phyloP scores from a whole-genome alignment of 2,797 vertebrate genomes.

The Spheniscus humboldti region DNA sequence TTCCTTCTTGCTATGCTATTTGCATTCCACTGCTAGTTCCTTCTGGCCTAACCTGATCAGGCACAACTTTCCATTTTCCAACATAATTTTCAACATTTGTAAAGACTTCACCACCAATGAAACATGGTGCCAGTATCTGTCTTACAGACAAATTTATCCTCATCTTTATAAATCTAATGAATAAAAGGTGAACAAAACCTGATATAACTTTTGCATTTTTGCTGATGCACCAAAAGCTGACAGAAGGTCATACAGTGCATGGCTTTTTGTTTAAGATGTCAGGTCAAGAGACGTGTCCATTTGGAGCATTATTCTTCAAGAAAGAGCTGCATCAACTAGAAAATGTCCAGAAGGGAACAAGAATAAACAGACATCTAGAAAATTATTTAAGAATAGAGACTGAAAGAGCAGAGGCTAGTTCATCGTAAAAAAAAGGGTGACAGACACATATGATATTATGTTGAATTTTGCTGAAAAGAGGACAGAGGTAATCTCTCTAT shows the following conservation, averaged over 20 bases:
- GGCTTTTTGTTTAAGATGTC: background rate
- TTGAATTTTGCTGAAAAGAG: background rate
- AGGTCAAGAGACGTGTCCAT: background rate
- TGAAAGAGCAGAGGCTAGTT: background rate
- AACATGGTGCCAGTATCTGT: background rate
- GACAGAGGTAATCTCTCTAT: background rate
- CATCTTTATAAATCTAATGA: background rate
- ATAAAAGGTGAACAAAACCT: background rate
- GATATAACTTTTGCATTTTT: background rate
- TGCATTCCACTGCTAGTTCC: background rate
- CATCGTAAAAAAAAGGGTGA: rapidly evolving
- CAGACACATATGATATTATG: background rate
- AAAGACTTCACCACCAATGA: background rate
- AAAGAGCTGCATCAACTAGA: background rate
- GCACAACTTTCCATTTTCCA: background rate
- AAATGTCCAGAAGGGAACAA: background rate
- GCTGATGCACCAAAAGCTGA: background rate
- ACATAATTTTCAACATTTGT: background rate
- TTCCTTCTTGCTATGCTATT: background rate
- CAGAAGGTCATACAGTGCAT: rapidly evolving
- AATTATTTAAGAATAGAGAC: background rate
- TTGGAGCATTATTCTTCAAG: background rate
- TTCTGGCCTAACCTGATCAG: background rate
- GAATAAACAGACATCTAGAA: background rate
- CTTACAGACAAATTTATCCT: background rate